Base-by-base conservation (phyloP, 2,113 vertebrate species). In the Crotalus viridis region DNA sequence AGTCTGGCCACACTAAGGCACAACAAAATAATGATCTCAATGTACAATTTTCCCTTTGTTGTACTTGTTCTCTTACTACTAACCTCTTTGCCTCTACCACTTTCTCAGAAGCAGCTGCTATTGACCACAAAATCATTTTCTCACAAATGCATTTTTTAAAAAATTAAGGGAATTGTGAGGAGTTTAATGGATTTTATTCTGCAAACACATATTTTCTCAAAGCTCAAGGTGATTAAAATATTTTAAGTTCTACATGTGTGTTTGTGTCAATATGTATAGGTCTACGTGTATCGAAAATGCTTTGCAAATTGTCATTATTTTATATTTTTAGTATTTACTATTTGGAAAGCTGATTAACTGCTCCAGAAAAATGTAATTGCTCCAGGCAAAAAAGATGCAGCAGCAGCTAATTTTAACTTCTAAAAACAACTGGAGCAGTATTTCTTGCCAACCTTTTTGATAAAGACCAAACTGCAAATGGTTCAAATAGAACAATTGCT, bases 21-120 rank as follows among this genome's bases (percentile, higher is more conserved):
- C 95, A 96, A 97, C 97, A 98, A 98, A 97, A 98, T 97, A 97
- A 97, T 94, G 97, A 98, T 98, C 97, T 98, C 97, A 94, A 97
- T 95, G 97, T 96, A 99, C 98, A 98, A 98, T 98, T 98, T 98
- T 98, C 97, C 95, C 98, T 98, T 98, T 98, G 98, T 98, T 98
- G 98, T 97, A 97, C 94, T 97, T 97, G 98, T 98, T 97, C 97
- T 97, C 96, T 97, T 97, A 97, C 97, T 96, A 96, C 97, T 96
- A 98, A 97, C 98, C 97, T 98, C 98, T 96, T 97, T 98, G 98
- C 98, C 81, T 98, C 97, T 96, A 94, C 96, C 97, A 98, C 98
- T 98, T 97, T 98, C 97, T 97, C 97, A 94, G 93, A 96, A 98
- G 97, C 97, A 98, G 98, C 98, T 98, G 98, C 98, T 97, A 97